A percentile compares a stretch with the other conserved stretches of the same genome.
Evolutionary conservation across 2,113 vertebrate species (phyloP).

Genomic region (Garra rufa): DNA sequence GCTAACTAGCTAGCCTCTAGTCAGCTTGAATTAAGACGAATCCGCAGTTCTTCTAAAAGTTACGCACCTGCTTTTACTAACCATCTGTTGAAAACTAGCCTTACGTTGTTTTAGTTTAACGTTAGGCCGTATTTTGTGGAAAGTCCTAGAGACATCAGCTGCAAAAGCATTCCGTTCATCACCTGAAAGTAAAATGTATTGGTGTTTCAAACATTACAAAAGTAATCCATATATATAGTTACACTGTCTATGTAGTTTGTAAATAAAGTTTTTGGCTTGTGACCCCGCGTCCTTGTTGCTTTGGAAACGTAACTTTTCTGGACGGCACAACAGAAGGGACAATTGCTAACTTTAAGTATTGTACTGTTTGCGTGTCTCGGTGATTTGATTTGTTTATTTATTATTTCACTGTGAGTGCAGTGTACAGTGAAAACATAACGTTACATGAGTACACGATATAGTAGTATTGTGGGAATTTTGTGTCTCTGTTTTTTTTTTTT

Average conservation of each 20-base stretch:
- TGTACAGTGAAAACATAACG: not conserved
- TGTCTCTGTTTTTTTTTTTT: no score
- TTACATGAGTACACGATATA: not conserved
- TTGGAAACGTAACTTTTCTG: not conserved
- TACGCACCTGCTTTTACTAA: not conserved
- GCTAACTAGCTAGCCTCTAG: not conserved
- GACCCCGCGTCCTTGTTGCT: not conserved
- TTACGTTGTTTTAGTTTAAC: not conserved
- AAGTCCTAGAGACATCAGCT: not conserved
- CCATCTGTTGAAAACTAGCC: not conserved
- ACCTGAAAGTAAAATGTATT: not conserved
- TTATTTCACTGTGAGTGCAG: not conserved
- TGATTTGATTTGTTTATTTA: not conserved
- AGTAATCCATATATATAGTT: not conserved
- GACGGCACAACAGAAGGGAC: constrained; percentile 14
- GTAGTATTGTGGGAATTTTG: not conserved
- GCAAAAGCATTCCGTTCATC: not conserved
- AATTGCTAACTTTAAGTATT: not conserved
- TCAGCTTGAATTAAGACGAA: not conserved
- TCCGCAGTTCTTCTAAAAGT: not conserved
- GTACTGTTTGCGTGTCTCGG: not conserved
- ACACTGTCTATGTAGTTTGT: not conserved
- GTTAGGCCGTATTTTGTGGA: not conserved
- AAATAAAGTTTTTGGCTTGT: not conserved
- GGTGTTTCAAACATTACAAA: not conserved